These are phyloP conservation scores for Leptoteleia sp. DNA, from an alignment of 1,140 invertebrate species.

Conservation along the genomic window DNA sequence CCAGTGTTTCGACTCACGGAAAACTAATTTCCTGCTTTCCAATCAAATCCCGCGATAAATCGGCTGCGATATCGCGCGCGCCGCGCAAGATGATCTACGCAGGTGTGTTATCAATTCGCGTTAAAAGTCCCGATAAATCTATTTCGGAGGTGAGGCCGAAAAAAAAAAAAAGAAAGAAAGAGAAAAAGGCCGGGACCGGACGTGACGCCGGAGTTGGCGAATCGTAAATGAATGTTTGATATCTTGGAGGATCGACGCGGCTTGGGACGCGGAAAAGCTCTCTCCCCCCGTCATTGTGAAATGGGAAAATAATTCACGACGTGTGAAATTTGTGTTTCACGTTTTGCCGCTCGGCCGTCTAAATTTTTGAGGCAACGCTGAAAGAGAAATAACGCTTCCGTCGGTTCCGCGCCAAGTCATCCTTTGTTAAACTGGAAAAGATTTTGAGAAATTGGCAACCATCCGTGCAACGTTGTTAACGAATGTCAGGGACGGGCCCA, in stretches of 20 bases:
- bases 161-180: too few relatives aligned
- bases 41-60: constrained; percentile 71
- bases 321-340: constrained; percentile 13
- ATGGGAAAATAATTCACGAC: constrained; percentile 45
- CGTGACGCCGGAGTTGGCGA: constrained; percentile 47
- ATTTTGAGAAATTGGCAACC: constrained; percentile 9
- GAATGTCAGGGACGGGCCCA: too few relatives aligned
- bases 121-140: constrained; percentile 62
- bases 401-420: neutral
- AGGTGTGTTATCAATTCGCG: constrained; percentile 65
- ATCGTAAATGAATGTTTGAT: constrained; percentile 56
- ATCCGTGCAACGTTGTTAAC: too few relatives aligned
- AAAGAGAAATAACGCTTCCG: constrained; percentile 10
- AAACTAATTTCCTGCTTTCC: constrained; percentile 75
- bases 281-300: constrained; percentile 4
- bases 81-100: constrained; percentile 57
- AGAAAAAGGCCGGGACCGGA: constrained; percentile 12
- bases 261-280: constrained; percentile 14
- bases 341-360: neutral
- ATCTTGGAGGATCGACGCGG: constrained; percentile 30
- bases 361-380: constrained; percentile 11
- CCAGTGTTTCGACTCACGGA: constrained; percentile 52
- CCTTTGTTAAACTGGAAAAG: constrained; percentile 1
- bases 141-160: constrained; percentile 14
- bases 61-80: constrained; percentile 56